A percentile compares a stretch with the other conserved stretches of the same genome.
Conservation (phyloP, 2,888 invertebrate genomes). For the Diaphora mendica region DNA sequence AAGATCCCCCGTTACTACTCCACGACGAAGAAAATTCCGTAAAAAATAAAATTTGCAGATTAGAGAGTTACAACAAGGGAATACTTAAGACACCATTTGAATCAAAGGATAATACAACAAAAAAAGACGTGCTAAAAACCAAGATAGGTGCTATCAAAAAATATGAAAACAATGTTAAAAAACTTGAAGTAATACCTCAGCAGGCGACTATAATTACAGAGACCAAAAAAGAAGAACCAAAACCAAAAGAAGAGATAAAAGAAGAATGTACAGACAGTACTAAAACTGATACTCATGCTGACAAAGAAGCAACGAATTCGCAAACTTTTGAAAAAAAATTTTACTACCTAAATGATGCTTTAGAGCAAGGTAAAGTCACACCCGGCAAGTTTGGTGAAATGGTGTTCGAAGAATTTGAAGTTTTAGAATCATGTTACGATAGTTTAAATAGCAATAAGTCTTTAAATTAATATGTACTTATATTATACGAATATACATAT, state of each 20-base stretch:
- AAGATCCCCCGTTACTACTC: slow-evolving; percentile 79
- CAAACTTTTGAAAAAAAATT: slow-evolving; percentile 86
- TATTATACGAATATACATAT: slow-evolving; percentile 49
- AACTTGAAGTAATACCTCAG: slow-evolving; percentile 46
- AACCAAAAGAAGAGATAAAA: slow-evolving; percentile 13
- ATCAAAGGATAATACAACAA: slow-evolving; percentile 68
- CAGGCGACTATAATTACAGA: slow-evolving; percentile 43
- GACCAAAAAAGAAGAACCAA: slow-evolving; percentile 42
- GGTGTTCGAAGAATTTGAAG: slow-evolving; percentile 94
- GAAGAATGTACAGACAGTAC: slow-evolving; percentile 54
- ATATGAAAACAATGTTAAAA: slow-evolving; percentile 41
- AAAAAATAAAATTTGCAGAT: slow-evolving; percentile 82
- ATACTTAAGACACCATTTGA: slow-evolving; percentile 80
- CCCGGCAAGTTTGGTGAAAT: slow-evolving; percentile 92
- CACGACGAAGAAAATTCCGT: slow-evolving; percentile 82
- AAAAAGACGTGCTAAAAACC: slow-evolving; percentile 54
- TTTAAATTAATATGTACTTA: slow-evolving; percentile 64
- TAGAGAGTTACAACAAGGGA: slow-evolving; percentile 83
- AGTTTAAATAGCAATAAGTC: slow-evolving; percentile 87
- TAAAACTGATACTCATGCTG: slow-evolving; percentile 52
- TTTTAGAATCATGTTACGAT: slow-evolving; percentile 88
- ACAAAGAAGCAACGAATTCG: slow-evolving; percentile 64
- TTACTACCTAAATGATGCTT: slow-evolving; percentile 87
- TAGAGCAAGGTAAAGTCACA: slow-evolving; percentile 84
- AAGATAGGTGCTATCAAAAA: slow-evolving; percentile 52